Percentiles rank a stretch among this genome's conserved stretches.
Conservation (phyloP, 64 coral and sea anemone species). For the Actinia equina region DNA sequence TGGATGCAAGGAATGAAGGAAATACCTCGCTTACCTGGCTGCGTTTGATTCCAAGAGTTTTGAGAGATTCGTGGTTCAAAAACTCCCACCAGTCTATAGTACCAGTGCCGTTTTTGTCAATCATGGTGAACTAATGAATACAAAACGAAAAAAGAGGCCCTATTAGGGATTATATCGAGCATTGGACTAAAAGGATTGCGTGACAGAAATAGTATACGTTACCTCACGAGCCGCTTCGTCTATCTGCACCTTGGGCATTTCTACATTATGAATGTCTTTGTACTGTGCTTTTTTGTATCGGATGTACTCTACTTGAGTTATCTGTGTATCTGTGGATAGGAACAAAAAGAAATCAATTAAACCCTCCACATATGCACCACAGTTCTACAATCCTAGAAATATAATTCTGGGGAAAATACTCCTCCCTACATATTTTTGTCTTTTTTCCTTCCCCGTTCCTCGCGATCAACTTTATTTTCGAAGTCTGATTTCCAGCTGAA, state of each 20-base stretch:
- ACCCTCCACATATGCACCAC: too few relatives aligned
- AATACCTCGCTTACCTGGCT: slow-evolving; percentile 43
- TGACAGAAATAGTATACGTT: neutral
- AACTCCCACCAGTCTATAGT: slow-evolving; percentile 99
- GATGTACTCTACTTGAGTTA: slow-evolving; percentile 70
- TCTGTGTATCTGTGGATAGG: slow-evolving; percentile 66
- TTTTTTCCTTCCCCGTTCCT: too few relatives aligned
- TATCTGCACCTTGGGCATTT: slow-evolving; percentile 55
- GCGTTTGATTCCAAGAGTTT: slow-evolving; percentile 58
- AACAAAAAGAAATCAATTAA: neutral
- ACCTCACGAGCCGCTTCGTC: slow-evolving; percentile 78
- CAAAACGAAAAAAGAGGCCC: neutral
- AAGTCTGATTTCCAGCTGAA: too few relatives aligned
- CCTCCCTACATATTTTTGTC: too few relatives aligned
- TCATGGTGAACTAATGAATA: slow-evolving; percentile 63
- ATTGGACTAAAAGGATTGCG: neutral
- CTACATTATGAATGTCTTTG: slow-evolving; percentile 50
- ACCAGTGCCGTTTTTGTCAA: slow-evolving; percentile 83
- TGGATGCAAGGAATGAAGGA: neutral
- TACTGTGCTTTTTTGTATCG: slow-evolving; percentile 61
- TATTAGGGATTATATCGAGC: neutral
- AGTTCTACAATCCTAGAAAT: too few relatives aligned
- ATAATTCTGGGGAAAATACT: too few relatives aligned
- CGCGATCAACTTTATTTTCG: too few relatives aligned
- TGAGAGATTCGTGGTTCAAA: slow-evolving; percentile 83